phyloP scores from a whole-genome alignment of 30 jellyfish, hydroid and myxozoan species.

The Sanderia malayensis region DNA sequence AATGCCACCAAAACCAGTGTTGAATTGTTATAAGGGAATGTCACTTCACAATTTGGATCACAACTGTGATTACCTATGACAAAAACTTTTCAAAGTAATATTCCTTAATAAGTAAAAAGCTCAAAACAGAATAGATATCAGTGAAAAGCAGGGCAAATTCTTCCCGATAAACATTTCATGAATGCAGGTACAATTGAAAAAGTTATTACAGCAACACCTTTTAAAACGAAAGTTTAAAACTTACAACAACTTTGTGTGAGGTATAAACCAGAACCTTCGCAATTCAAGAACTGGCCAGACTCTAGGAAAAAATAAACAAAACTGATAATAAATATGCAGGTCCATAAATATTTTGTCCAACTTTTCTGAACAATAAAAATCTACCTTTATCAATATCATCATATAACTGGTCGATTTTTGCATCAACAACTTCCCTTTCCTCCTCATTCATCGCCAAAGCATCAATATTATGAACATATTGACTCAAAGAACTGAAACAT shows the following conservation, averaged over 20 bases:
- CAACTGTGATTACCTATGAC: constrained; percentile 87
- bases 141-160: too few species aligned
- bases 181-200: too few species aligned
- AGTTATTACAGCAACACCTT: too few species aligned
- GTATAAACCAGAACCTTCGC: constrained; percentile 91
- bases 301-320: constrained; percentile 37
- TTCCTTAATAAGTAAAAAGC: too few species aligned
- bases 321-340: too few species aligned
- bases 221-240: too few species aligned
- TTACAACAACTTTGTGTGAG: constrained; percentile 71
- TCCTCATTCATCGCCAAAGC: constrained; percentile 42
- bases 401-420: constrained; percentile 52
- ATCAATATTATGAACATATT: constrained; percentile 75
- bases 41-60: constrained; percentile 90
- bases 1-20: constrained; percentile 83
- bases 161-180: neutral
- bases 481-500: constrained; percentile 73
- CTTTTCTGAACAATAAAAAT: too few species aligned
- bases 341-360: too few species aligned
- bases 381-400: constrained; percentile 80
- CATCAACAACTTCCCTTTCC: constrained; percentile 60
- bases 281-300: constrained; percentile 80
- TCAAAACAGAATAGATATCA: neutral
- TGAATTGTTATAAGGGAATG: constrained; percentile 86
- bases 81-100: too few species aligned